Percentiles rank a stretch among this genome's conserved stretches.
Conservation (phyloP, 2,797 vertebrate genomes). For the Threskiornis aethiopicus region DNA sequence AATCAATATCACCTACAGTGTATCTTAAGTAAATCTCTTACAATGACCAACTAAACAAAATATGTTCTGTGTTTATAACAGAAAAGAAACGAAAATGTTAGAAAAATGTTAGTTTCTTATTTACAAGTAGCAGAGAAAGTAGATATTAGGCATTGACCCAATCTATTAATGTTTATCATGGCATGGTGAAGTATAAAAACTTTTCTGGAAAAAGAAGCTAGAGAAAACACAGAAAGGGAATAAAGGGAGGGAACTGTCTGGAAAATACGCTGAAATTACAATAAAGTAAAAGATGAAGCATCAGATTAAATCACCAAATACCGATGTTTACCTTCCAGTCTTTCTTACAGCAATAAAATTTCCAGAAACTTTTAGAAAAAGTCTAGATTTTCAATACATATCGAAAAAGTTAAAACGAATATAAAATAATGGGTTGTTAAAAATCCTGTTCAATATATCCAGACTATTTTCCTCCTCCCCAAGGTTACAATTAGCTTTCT, state of each 20-base stretch:
- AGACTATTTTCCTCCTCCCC: background rate
- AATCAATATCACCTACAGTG: background rate
- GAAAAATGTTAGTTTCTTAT: background rate
- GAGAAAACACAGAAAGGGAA: background rate
- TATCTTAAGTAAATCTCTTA: background rate
- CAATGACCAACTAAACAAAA: background rate
- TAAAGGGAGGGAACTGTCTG: background rate
- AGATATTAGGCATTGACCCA: background rate
- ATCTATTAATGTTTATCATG: background rate
- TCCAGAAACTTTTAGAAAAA: background rate
- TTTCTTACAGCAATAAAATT: background rate
- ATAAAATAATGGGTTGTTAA: background rate
- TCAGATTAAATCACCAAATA: background rate
- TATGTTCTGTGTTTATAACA: background rate
- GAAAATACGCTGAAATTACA: background rate
- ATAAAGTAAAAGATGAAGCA: background rate
- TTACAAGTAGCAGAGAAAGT: background rate
- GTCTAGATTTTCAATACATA: background rate
- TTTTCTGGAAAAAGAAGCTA: background rate
- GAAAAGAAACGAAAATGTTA: background rate
- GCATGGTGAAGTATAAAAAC: background rate
- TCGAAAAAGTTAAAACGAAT: background rate
- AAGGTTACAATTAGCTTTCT: slow-evolving; percentile 47
- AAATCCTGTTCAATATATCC: background rate
- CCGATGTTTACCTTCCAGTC: background rate